phyloP scores from a whole-genome alignment of 2,113 vertebrate genomes.

The Caracal caracal region DNA sequence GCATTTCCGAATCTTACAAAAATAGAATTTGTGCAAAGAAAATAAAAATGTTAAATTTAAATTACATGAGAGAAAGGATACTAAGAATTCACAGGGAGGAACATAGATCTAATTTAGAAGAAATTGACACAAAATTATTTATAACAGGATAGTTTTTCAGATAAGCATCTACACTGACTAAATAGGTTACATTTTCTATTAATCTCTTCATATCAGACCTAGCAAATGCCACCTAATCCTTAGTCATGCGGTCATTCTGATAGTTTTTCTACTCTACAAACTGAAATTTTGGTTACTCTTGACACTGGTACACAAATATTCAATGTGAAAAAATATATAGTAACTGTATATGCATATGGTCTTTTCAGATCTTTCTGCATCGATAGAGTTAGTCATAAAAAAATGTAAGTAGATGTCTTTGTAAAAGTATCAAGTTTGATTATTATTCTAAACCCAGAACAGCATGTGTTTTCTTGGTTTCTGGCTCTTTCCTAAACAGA shows the following conservation, averaged over 20 bases:
- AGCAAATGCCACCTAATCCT: not conserved
- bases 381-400: not conserved
- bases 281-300: not conserved
- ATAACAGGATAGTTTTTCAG: slow-evolving; percentile 80
- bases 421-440: not conserved
- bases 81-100: slow-evolving; percentile 78
- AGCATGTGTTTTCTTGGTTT: not conserved
- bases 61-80: slow-evolving; percentile 79
- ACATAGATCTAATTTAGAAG: slow-evolving; percentile 80
- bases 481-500: not conserved
- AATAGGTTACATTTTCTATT: slow-evolving; percentile 75
- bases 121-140: slow-evolving; percentile 83
- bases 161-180: slow-evolving; percentile 76
- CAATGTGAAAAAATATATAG: not conserved
- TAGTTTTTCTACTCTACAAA: slow-evolving; percentile 51
- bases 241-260: slow-evolving; percentile 52
- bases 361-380: not conserved
- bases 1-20: slow-evolving; percentile 68
- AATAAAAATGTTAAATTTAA: slow-evolving; percentile 85
- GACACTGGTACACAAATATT: not conserved
- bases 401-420: not conserved
- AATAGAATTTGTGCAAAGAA: slow-evolving; percentile 79
- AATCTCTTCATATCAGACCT: slow-evolving; percentile 42
- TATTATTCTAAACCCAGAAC: not conserved
- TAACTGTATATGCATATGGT: not conserved